Percentiles rank a stretch among this genome's conserved stretches.
These are phyloP conservation scores for Phrynosoma blainvillii DNA, from an alignment of 2,113 vertebrate genomes.

Conservation along the genomic window DNA sequence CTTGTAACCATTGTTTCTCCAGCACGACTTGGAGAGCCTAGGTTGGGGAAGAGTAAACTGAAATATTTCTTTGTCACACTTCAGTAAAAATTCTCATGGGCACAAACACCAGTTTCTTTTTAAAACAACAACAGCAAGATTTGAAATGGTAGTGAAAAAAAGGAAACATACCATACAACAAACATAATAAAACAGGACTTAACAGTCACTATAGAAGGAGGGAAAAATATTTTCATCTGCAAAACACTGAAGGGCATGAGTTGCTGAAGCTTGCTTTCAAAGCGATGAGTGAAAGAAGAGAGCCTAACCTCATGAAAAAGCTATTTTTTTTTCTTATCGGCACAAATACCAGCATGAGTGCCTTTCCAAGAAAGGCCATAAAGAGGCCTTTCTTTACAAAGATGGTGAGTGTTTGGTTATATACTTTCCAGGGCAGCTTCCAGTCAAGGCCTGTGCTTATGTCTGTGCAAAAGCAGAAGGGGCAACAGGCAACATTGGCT, in stretches of 20 bases:
- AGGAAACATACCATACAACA: neutral
- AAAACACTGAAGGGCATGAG: neutral
- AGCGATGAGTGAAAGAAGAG: neutral
- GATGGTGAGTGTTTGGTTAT: neutral
- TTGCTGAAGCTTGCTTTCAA: neutral
- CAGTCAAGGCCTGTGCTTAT: constrained; percentile 6
- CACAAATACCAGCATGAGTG: neutral
- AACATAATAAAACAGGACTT: neutral
- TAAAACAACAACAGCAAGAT: neutral
- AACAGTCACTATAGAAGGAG: neutral
- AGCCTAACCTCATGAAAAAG: neutral
- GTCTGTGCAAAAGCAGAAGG: neutral
- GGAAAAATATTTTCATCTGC: neutral
- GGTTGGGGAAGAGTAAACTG: neutral
- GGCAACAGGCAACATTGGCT: constrained; percentile 47
- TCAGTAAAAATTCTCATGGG: neutral
- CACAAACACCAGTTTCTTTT: neutral
- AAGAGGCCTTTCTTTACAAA: neutral
- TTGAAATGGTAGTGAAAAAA: neutral
- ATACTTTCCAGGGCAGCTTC: neutral
- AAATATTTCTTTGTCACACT: neutral
- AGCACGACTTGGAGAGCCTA: neutral
- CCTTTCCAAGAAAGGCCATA: neutral
- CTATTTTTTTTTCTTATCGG: neutral
- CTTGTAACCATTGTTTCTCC: no score